Evolutionary conservation across 2,888 invertebrate genomes (phyloP), one percentile per base, ranked within the genome.

Genomic region (Heliconius cydno): DNA sequence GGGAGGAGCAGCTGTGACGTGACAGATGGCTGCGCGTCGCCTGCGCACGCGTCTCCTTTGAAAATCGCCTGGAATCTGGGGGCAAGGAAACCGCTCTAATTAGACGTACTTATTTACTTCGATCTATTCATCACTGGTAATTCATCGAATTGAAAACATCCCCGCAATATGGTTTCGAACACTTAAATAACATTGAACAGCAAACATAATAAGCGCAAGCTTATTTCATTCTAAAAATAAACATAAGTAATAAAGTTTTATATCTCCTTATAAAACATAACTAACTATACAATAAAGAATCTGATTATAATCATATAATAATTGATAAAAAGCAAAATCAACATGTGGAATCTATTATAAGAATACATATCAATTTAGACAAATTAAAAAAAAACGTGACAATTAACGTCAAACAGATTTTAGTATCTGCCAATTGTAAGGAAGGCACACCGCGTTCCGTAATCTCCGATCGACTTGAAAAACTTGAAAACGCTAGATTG

Each of bases 11-110:
- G 87, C 88, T 84, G 85, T 86, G 93, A 92, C 93, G 88, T 85
- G 94, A 94, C 93, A 92, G 92, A 94, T 94, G 93, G 88, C 89
- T 87, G 93, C 94, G 93, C 88, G 88, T 87, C 89, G 90, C 90
- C 91, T 92, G 93, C 92, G 89, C 87, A 89, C 80, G 83, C 86
- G 85, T 87, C 85, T 88, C 89, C 92, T 90, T 90, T 91, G 90
- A 92, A 91, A 82, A 83, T 90, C 87, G 87, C 82, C 84, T 80
- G 88, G 88, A 88, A 88, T 88, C 86, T 86, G 87, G 83, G 83
- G 84, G 83, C 84, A 84, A 89, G 90, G 88, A 90, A 91, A 89
- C 88, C 87, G 84, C 85, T 89, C 90, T 93, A 92, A 93, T 94
- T 92, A 91, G 90, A 90, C 85, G 86, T 89, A 91, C 92, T 93